phyloP scores from a whole-genome alignment of 2,888 invertebrate species.

The Leptinotarsa juncta region DNA sequence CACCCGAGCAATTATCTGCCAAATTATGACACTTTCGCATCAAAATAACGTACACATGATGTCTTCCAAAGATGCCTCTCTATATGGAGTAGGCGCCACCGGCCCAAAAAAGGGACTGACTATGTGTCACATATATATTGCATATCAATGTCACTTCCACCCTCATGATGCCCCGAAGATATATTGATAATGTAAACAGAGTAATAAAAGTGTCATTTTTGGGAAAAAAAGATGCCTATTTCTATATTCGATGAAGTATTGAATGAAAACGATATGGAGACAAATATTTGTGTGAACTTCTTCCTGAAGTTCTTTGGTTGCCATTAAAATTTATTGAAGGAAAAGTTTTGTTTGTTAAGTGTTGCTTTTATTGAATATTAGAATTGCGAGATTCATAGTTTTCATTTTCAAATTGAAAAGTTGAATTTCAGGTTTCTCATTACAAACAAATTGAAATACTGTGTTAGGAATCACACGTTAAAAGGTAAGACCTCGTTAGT shows the following conservation, averaged over 20 bases:
- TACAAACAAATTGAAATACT: too few relatives aligned
- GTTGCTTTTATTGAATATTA: too few relatives aligned
- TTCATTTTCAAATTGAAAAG: too few relatives aligned
- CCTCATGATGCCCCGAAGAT: constrained; percentile 30
- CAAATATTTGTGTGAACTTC: constrained; percentile 19
- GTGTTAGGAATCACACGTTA: too few relatives aligned
- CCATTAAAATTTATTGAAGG: neutral
- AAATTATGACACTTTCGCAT: constrained; percentile 62
- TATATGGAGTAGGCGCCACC: constrained; percentile 51
- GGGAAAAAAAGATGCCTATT: neutral
- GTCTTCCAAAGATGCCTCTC: constrained; percentile 29
- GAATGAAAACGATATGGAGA: constrained; percentile 17
- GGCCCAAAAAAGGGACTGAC: constrained; percentile 34
- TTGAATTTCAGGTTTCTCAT: too few relatives aligned
- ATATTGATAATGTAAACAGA: constrained; percentile 24
- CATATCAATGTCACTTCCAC: constrained; percentile 40
- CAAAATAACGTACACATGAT: constrained; percentile 40
- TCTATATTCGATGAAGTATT: constrained; percentile 14
- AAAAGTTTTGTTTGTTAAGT: too few relatives aligned
- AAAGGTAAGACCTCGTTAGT: too few relatives aligned
- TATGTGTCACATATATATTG: constrained; percentile 43
- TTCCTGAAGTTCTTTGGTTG: neutral
- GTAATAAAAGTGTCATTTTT: constrained; percentile 23
- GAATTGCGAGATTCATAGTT: too few relatives aligned
- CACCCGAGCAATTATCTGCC: constrained; percentile 63